Conservation (phyloP, 2,888 invertebrate species). For the Augochlorella aurata region DNA sequence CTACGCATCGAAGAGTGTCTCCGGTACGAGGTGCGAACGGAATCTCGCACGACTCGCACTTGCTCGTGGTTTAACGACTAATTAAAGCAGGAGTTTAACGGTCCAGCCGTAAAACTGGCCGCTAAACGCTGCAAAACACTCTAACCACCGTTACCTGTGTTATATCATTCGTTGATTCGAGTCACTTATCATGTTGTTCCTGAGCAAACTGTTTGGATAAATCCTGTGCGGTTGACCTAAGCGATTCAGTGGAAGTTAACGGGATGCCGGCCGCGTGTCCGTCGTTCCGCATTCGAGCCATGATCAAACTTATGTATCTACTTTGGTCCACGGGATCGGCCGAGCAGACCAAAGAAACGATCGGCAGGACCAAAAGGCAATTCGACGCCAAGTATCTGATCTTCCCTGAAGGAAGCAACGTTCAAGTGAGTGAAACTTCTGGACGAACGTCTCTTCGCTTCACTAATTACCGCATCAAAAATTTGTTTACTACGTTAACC, state of each 20-base stretch:
- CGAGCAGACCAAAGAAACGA: constrained; percentile 19
- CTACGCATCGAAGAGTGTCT: not conserved
- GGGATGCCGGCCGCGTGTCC: constrained; percentile 31
- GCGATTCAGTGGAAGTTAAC: constrained; percentile 21
- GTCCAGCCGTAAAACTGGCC: constrained; percentile 33
- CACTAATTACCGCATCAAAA: not conserved
- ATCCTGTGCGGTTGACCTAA: constrained; percentile 15
- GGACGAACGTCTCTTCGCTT: not conserved
- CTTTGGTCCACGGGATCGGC: not conserved
- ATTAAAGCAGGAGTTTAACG: constrained; percentile 44
- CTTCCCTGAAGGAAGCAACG: constrained; percentile 86
- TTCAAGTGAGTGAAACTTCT: constrained; percentile 83
- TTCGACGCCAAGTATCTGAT: constrained; percentile 82
- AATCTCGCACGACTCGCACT: constrained; percentile 3
- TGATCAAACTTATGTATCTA: constrained; percentile 12
- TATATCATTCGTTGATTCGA: constrained; percentile 21
- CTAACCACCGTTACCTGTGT: constrained; percentile 49
- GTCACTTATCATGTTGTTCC: constrained; percentile 46
- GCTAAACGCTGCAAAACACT: constrained; percentile 39
- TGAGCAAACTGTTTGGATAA: constrained; percentile 1
- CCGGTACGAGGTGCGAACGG: not conserved
- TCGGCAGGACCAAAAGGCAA: constrained; percentile 57
- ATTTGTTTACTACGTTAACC: constrained; percentile 17
- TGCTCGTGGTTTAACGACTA: constrained; percentile 30
- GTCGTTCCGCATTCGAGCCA: constrained; percentile 21